Conservation (phyloP, 2,888 invertebrate species). For the Diploptera punctata region DNA sequence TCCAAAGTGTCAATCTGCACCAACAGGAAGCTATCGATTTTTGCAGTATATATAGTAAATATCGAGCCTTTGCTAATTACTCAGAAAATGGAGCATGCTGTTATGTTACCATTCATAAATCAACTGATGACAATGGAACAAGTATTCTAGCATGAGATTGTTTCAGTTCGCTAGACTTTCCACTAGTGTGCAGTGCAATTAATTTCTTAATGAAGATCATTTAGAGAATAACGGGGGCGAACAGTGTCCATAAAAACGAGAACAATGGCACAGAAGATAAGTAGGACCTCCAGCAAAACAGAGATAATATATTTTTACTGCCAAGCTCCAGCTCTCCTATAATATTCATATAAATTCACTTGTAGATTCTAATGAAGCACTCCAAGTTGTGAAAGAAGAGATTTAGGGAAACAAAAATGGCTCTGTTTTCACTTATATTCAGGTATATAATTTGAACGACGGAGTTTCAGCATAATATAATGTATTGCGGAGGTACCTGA, state of each 20-base stretch:
- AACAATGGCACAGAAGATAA: conserved; percentile 50
- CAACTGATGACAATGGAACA: background rate
- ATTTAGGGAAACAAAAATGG: background rate
- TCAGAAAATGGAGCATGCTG: too few relatives aligned
- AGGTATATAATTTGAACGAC: too few relatives aligned
- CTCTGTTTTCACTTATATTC: background rate
- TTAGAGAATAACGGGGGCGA: conserved; percentile 1
- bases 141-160: background rate
- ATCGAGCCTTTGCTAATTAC: too few relatives aligned
- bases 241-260: background rate
- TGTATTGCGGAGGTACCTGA: too few relatives aligned
- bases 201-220: conserved; percentile 13
- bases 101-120: background rate
- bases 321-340: background rate
- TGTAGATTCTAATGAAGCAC: background rate
- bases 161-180: background rate
- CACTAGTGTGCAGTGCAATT: background rate
- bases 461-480: too few relatives aligned
- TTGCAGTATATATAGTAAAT: too few relatives aligned
- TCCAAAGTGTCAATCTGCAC: too few relatives aligned
- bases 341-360: background rate
- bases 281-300: background rate
- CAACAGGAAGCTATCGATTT: too few relatives aligned
- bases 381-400: background rate
- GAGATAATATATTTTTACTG: background rate